These are phyloP conservation scores for Elysia chlorotica DNA, from an alignment of 1,140 invertebrate genomes.

Conservation along the genomic window DNA sequence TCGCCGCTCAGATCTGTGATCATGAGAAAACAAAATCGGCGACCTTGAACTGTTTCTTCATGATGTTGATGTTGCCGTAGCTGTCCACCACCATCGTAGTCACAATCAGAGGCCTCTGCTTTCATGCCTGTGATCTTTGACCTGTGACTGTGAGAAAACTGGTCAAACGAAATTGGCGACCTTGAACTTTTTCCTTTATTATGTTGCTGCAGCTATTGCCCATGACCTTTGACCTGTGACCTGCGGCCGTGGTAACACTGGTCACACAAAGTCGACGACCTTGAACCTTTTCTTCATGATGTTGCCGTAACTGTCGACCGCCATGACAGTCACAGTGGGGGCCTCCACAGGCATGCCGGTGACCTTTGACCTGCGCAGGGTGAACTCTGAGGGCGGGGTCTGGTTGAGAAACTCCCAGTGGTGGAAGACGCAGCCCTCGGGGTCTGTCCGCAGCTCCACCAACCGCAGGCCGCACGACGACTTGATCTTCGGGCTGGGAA, in stretches of 20 bases:
- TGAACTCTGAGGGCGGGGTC: conserved; percentile 43
- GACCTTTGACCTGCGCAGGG: conserved; percentile 36
- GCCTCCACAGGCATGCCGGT: conserved; percentile 43
- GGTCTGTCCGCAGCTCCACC: conserved; percentile 70
- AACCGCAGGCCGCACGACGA: conserved; percentile 72
- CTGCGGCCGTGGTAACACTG: too few species aligned
- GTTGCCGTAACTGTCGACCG: conserved; percentile 51
- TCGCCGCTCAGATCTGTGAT: too few species aligned
- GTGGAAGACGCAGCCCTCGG: conserved; percentile 69
- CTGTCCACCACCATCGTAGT: conserved; percentile 48
- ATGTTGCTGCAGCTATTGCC: too few species aligned
- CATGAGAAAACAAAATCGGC: conserved; percentile 38
- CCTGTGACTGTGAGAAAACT: too few species aligned
- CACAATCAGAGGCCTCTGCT: conserved; percentile 30
- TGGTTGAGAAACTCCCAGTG: conserved; percentile 69
- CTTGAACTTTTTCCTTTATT: too few species aligned
- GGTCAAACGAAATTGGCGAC: too few species aligned
- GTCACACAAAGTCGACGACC: conserved; percentile 38
- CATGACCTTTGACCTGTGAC: too few species aligned
- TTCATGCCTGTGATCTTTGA: conserved; percentile 43
- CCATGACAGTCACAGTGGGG: conserved; percentile 37
- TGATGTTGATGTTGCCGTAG: conserved; percentile 50
- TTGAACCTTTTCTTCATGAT: conserved; percentile 51
- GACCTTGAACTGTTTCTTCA: conserved; percentile 49
- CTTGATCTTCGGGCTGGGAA: conserved; percentile 57